Conservation (phyloP, 2,113 vertebrate species). For the Acinonyx jubatus region DNA sequence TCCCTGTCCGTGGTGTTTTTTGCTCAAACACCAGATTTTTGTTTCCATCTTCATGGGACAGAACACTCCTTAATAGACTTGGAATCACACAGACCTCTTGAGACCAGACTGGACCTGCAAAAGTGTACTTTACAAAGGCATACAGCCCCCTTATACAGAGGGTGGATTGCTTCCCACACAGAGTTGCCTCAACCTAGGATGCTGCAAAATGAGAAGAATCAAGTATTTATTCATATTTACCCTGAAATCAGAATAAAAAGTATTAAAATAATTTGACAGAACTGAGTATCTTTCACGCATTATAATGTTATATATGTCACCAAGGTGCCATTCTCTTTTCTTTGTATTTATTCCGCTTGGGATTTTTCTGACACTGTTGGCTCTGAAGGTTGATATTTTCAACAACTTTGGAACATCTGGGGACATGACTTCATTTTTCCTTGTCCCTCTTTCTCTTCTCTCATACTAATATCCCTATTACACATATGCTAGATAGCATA, state of each 20-base stretch:
- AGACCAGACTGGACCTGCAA: not conserved
- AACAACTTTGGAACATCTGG: not conserved
- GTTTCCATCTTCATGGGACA: not conserved
- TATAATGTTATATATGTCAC: not conserved
- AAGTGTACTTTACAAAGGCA: not conserved
- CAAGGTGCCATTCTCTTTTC: not conserved
- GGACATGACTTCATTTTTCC: not conserved
- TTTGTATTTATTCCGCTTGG: not conserved
- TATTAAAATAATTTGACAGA: not conserved
- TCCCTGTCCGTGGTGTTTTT: not conserved
- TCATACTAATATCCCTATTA: not conserved
- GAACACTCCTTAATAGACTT: not conserved
- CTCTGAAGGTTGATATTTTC: not conserved
- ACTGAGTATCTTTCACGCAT: not conserved
- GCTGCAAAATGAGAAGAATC: not conserved
- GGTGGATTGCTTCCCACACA: not conserved
- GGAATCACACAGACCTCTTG: not conserved
- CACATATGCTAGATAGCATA: not conserved
- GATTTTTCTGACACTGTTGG: not conserved
- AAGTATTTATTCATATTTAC: not conserved
- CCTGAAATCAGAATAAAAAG: not conserved
- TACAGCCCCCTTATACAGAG: not conserved
- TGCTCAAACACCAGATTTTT: not conserved
- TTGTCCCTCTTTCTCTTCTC: not conserved
- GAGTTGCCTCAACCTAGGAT: not conserved